A percentile compares a stretch with the other conserved stretches of the same genome.
phyloP scores from a whole-genome alignment of 2,888 invertebrate genomes.

The Heliconius sara region DNA sequence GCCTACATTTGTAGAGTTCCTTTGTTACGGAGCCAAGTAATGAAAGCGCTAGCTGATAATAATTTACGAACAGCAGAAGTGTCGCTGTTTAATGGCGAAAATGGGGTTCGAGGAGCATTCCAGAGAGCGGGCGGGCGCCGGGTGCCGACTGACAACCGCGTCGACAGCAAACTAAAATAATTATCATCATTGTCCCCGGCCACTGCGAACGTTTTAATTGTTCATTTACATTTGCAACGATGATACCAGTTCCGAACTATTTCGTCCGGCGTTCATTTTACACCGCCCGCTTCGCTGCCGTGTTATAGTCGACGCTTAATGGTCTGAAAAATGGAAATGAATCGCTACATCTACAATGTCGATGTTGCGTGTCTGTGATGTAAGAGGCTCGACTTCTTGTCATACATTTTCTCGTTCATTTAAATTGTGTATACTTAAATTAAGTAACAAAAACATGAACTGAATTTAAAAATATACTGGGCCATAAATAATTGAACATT shows the following conservation, averaged over 20 bases:
- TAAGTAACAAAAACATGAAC: not conserved
- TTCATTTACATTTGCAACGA: conserved; percentile 84
- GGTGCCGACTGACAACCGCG: conserved; percentile 74
- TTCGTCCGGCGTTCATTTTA: conserved; percentile 78
- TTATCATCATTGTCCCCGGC: conserved; percentile 83
- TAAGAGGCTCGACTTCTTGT: conserved; percentile 39
- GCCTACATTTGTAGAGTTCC: conserved; percentile 78
- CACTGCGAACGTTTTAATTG: conserved; percentile 82
- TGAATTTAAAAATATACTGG: not conserved
- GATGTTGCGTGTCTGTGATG: conserved; percentile 63
- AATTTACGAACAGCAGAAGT: conserved; percentile 84
- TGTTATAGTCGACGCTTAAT: conserved; percentile 81
- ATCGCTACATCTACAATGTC: conserved; percentile 75
- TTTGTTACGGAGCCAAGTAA: conserved; percentile 80
- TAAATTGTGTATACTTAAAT: not conserved
- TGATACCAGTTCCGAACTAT: conserved; percentile 83
- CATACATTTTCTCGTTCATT: not conserved
- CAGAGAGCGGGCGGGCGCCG: conserved; percentile 65
- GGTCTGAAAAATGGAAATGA: conserved; percentile 82
- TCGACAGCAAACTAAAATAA: conserved; percentile 83
- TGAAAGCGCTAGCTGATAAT: conserved; percentile 82
- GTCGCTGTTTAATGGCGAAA: conserved; percentile 80
- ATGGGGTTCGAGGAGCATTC: conserved; percentile 77
- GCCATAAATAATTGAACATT: not conserved
- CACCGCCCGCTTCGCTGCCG: conserved; percentile 71